A percentile compares a stretch with the other conserved stretches of the same genome.
Conservation (phyloP, 2,797 vertebrate species). For the Gephyroberyx darwinii region DNA sequence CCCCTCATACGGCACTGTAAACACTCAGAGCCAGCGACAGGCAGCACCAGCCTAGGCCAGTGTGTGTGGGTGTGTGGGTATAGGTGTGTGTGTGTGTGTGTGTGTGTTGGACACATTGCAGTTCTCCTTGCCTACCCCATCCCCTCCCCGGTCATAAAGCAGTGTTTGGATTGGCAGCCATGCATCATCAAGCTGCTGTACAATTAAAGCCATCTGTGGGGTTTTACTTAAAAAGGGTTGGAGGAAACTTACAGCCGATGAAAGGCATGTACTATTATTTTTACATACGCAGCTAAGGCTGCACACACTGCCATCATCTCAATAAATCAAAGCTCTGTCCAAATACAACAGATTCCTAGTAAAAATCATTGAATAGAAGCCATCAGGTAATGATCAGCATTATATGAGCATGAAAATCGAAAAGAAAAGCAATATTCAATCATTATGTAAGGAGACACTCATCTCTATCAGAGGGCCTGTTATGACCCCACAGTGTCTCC, state of each 20-base stretch:
- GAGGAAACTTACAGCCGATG: slow-evolving; percentile 19
- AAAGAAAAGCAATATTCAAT: background rate
- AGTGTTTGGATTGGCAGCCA: slow-evolving; percentile 70
- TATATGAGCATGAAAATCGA: background rate
- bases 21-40: slow-evolving; percentile 73
- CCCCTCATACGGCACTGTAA: slow-evolving; percentile 80
- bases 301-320: slow-evolving; percentile 29
- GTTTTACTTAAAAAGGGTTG: slow-evolving; percentile 44
- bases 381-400: background rate
- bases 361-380: background rate
- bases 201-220: slow-evolving; percentile 73
- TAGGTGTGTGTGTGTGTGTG: slow-evolving; percentile 21
- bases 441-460: background rate
- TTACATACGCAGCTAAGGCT: slow-evolving; percentile 8
- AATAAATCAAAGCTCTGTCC: slow-evolving; percentile 2
- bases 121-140: slow-evolving; percentile 30
- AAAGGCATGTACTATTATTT: slow-evolving; percentile 12
- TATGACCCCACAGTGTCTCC: background rate
- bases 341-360: background rate
- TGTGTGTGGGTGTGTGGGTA: slow-evolving; percentile 16
- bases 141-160: slow-evolving; percentile 62
- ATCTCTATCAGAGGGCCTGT: slow-evolving; percentile 27
- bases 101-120: slow-evolving; percentile 52
- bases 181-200: slow-evolving; percentile 54
- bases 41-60: slow-evolving; percentile 40